Evolutionary conservation across 2,888 invertebrate species (phyloP).

Genomic region (Lymantria dispar): DNA sequence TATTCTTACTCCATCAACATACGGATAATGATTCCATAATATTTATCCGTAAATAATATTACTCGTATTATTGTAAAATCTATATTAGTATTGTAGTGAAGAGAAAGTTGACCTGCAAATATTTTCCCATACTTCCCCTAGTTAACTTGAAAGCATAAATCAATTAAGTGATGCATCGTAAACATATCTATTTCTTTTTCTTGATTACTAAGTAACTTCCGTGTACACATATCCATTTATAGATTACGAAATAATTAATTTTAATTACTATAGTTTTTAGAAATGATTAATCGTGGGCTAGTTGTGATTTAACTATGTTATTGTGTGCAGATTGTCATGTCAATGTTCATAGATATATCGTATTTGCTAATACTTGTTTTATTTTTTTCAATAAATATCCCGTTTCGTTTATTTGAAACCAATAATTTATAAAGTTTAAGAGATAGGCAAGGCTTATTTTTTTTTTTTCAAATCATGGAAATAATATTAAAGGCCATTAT

Average conservation of each 20-base stretch:
- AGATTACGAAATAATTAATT: slow-evolving; percentile 59
- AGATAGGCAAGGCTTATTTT: no score
- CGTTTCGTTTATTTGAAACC: no score
- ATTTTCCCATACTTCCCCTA: slow-evolving; percentile 62
- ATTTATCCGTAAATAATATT: no score
- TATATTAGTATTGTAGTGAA: slow-evolving; percentile 27
- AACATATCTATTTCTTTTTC: slow-evolving; percentile 52
- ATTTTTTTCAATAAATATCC: no score
- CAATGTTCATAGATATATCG: slow-evolving; percentile 7
- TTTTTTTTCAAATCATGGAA: no score
- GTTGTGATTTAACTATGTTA: slow-evolving; percentile 34
- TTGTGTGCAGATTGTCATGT: slow-evolving; percentile 1
- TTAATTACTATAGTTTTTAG: slow-evolving; percentile 57
- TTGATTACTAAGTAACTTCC: slow-evolving; percentile 65
- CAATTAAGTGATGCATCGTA: slow-evolving; percentile 62
- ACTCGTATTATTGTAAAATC: slow-evolving; percentile 6
- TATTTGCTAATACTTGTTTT: no score
- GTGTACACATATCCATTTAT: slow-evolving; percentile 43
- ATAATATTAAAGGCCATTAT: no score
- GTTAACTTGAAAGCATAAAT: slow-evolving; percentile 47
- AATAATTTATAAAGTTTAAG: no score
- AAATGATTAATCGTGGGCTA: slow-evolving; percentile 60
- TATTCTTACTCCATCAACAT: no score
- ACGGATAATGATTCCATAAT: no score
- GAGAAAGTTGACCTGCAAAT: slow-evolving; percentile 66